These are phyloP conservation scores for Amazona ochrocephala DNA, from an alignment of 2,797 vertebrate genomes.

Conservation along the genomic window DNA sequence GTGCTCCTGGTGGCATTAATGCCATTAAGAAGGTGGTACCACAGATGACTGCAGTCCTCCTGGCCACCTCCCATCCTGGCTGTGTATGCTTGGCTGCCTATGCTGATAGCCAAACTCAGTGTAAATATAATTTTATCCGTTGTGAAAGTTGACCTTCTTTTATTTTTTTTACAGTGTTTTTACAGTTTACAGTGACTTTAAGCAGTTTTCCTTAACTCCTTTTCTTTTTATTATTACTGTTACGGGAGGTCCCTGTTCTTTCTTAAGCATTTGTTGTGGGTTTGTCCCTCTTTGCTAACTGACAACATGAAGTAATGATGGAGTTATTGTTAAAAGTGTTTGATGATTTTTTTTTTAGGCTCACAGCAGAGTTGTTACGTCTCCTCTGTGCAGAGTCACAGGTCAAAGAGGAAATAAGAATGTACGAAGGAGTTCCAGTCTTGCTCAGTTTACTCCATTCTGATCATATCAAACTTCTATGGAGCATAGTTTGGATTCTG, in stretches of 20 bases:
- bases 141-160: neutral
- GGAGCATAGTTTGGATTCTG: constrained; percentile 90
- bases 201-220: neutral
- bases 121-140: neutral
- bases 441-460: constrained; percentile 89
- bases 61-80: neutral
- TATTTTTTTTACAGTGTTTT: neutral
- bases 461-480: constrained; percentile 87
- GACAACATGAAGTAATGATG: neutral
- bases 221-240: neutral
- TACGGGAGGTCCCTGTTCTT: neutral
- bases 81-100: neutral
- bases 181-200: neutral
- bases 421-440: constrained; percentile 86
- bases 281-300: neutral
- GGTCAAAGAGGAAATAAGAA: constrained; percentile 86
- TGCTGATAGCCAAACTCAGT: neutral
- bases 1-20: neutral
- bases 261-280: neutral
- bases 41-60: neutral
- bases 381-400: constrained; percentile 83
- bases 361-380: constrained; percentile 87
- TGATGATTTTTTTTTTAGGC: constrained; percentile 62
- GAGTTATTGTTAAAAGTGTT: neutral
- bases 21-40: neutral